A percentile compares a stretch with the other conserved stretches of the same genome.
Conservation (phyloP, 2,888 invertebrate species). For the Euzophera pinguis region DNA sequence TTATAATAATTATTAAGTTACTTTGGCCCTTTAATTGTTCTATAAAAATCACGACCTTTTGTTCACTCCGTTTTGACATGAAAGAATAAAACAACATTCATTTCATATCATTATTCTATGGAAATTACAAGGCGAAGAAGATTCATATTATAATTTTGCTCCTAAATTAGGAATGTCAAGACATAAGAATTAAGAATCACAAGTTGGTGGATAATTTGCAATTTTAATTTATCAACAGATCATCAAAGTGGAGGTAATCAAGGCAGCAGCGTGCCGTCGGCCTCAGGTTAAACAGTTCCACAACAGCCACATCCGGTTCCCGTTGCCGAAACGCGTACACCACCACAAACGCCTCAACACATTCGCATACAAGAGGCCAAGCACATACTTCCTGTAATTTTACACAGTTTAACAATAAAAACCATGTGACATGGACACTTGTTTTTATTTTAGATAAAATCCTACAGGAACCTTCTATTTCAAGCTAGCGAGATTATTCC, state of each 20-base stretch:
- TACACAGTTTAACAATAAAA: constrained; percentile 50
- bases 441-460: not conserved
- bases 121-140: too few species aligned
- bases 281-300: constrained; percentile 99
- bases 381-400: constrained; percentile 85
- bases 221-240: constrained; percentile 81
- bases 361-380: constrained; percentile 91
- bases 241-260: constrained; percentile 96
- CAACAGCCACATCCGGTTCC: constrained; percentile 97
- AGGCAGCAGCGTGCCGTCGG: constrained; percentile 93
- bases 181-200: too few species aligned
- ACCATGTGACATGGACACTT: constrained; percentile 43
- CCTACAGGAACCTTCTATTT: not conserved
- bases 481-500: too few species aligned
- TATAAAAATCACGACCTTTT: too few species aligned
- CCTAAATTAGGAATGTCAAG: too few species aligned
- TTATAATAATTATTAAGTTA: too few species aligned
- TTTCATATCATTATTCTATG: too few species aligned
- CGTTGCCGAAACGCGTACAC: constrained; percentile 94
- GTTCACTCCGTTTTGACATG: too few species aligned
- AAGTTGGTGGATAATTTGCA: too few species aligned
- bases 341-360: constrained; percentile 90
- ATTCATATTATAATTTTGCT: too few species aligned
- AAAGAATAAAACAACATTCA: too few species aligned
- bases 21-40: too few species aligned